Base-by-base conservation (phyloP, 2,797 vertebrate genomes). In the Schizothorax lantsangensis region DNA sequence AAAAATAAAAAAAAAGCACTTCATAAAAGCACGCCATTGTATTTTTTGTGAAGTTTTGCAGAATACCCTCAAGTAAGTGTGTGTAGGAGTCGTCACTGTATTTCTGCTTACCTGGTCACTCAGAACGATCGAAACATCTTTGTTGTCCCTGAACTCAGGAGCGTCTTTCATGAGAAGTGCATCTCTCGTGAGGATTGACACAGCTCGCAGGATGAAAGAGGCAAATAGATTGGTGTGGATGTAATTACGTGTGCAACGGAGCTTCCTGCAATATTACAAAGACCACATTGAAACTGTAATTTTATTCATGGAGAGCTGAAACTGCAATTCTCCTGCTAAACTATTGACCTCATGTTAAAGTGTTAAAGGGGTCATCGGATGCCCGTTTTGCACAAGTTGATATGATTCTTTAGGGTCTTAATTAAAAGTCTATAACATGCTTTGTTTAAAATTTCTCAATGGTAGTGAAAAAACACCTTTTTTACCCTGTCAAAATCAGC, bases 171-270 rank as follows among this genome's bases (percentile, higher is more conserved):
- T 95, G 87, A 97, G 93, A 89, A 96, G 95, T 0, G 95, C 94
- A 0, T 97, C 96, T 19, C 95, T 91, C 1, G 93, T 92, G 57
- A 97, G 93, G 89, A 97, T 95, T 80, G 96, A 95, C 2, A 90
- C 89, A 0, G 95, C 96, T 21, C 96, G 94, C 71, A 97, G 93
- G 85, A 95, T 91, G 86, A 96, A 96, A 23, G 96, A 96, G 0
- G 69, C 88, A 89, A 97, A 97, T 75, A 97, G 90, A 90, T 97
- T 96, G 89, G 93, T 94, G 83, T 97, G 96, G 90, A 97, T 95
- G 88, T 95, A 95, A 89, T 96, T 97, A 0, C 96, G 94, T 36
- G 95, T 95, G 89, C 96, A 97, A 5, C 81, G 93, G 66, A 97
- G 92, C 74, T 94, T 94, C 90, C 96, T 96, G 69, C 11, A 26